Evolutionary conservation across 2,888 invertebrate species (phyloP).

Genomic region (Conchocele bisecta): DNA sequence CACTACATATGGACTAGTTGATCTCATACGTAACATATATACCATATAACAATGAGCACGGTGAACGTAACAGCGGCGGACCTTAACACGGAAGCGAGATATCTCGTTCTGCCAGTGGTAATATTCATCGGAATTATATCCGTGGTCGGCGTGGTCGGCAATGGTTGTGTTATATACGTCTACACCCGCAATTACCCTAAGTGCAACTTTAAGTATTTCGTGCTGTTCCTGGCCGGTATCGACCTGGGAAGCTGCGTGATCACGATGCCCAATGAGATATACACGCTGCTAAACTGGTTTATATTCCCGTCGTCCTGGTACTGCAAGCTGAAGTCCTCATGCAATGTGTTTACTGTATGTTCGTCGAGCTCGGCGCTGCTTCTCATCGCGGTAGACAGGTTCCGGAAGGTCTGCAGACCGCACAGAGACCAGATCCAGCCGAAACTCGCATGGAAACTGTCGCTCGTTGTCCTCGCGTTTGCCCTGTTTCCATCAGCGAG

Average conservation of each 20-base stretch:
- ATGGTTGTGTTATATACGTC: slow-evolving; percentile 43
- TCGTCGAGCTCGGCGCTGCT: slow-evolving; percentile 38
- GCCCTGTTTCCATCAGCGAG: slow-evolving; percentile 44
- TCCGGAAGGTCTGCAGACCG: slow-evolving; percentile 49
- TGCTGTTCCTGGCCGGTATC: slow-evolving; percentile 43
- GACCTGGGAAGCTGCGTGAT: slow-evolving; percentile 44
- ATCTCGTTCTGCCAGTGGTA: slow-evolving; percentile 20
- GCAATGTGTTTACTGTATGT: slow-evolving; percentile 45
- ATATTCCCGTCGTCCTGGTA: slow-evolving; percentile 35
- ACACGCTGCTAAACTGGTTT: slow-evolving; percentile 48
- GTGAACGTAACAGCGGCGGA: neutral
- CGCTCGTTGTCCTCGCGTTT: slow-evolving; percentile 29
- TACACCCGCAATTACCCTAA: slow-evolving; percentile 47
- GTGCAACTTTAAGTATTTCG: slow-evolving; percentile 57
- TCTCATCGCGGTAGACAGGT: slow-evolving; percentile 50
- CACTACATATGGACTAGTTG: no score
- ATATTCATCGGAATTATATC: slow-evolving; percentile 40
- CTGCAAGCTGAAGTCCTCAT: slow-evolving; percentile 51
- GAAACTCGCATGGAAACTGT: slow-evolving; percentile 33
- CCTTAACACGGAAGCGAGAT: slow-evolving; percentile 5
- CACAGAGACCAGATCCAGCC: slow-evolving; percentile 49
- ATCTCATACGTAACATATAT: no score
- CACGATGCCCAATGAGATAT: slow-evolving; percentile 54
- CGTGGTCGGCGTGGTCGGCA: slow-evolving; percentile 38
- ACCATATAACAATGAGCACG: no score